Evolutionary conservation across 2,797 vertebrate genomes (phyloP).

Genomic region (Coregonus ussuriensis): DNA sequence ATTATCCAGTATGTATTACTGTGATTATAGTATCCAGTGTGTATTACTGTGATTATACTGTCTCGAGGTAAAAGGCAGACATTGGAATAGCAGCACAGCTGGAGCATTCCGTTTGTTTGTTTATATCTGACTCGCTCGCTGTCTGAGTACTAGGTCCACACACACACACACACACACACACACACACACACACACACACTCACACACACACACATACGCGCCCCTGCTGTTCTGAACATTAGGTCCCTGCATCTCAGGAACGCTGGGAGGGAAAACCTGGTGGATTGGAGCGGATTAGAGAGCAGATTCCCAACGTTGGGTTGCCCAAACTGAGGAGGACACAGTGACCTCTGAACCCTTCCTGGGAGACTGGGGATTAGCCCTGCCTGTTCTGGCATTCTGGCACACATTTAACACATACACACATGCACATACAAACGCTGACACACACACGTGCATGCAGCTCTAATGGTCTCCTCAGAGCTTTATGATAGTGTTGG

Average conservation of each 20-base stretch:
- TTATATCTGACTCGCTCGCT: conserved; percentile 7
- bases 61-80: background rate
- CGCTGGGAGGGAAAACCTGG: background rate
- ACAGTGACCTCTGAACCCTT: background rate
- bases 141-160: background rate
- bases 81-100: conserved; percentile 24
- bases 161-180: background rate
- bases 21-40: too few species aligned
- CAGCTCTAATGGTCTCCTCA: background rate
- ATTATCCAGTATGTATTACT: too few species aligned
- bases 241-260: background rate
- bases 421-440: background rate
- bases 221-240: too few species aligned
- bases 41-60: background rate
- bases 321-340: background rate
- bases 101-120: conserved; percentile 30
- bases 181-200: too few species aligned
- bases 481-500: background rate
- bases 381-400: background rate
- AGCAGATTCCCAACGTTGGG: background rate
- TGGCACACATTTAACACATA: background rate
- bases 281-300: background rate
- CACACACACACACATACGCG: too few species aligned
- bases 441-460: background rate
- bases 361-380: background rate